phyloP scores from a whole-genome alignment of 2,797 vertebrate species.

The Anisognathus igniventris region DNA sequence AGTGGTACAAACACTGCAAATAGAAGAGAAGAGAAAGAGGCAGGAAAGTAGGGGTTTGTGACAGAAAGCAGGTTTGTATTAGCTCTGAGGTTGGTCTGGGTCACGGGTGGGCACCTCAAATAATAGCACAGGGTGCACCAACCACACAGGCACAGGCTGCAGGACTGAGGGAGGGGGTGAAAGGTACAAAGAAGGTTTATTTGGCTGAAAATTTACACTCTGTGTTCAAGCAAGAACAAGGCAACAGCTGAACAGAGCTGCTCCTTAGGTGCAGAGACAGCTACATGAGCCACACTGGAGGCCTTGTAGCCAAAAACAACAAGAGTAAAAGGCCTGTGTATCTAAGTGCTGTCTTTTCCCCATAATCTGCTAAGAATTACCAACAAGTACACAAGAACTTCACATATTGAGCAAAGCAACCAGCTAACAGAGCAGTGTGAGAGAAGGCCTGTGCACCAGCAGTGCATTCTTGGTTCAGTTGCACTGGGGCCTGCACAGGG shows the following conservation, averaged over 20 bases:
- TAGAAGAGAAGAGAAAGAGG: background rate
- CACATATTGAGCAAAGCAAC: background rate
- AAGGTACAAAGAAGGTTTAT: background rate
- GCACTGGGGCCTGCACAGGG: fast-evolving
- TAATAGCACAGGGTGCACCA: background rate
- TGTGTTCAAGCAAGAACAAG: background rate
- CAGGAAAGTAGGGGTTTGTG: fast-evolving
- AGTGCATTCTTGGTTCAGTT: background rate
- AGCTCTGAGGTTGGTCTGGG: background rate
- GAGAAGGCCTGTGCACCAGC: background rate
- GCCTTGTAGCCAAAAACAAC: background rate
- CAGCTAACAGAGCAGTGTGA: background rate
- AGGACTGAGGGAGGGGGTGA: background rate
- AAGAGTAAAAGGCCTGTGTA: background rate
- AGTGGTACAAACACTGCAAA: background rate
- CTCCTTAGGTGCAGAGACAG: background rate
- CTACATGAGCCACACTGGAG: background rate
- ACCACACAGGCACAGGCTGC: background rate
- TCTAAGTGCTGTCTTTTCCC: background rate
- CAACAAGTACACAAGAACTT: background rate
- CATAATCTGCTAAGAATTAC: background rate
- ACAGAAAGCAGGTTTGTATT: background rate
- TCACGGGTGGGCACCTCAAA: fast-evolving
- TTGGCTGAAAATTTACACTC: background rate
- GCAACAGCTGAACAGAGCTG: background rate